Evolutionary conservation across 2,113 vertebrate genomes (phyloP), one percentile per base, ranked within the genome.

Genomic region (Heteronetta atricapilla): DNA sequence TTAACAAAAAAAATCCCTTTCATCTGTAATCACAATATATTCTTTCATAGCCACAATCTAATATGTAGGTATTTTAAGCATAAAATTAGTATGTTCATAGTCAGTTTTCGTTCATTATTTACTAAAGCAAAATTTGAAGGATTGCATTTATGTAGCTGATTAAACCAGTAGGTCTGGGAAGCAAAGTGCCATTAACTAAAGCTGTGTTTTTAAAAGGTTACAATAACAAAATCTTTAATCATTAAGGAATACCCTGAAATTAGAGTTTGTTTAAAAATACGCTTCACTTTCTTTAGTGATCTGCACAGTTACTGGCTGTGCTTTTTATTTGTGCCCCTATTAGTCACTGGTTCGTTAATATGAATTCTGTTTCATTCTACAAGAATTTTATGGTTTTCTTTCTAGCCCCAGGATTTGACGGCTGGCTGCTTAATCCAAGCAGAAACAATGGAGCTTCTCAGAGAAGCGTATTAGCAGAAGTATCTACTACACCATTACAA

Each of bases 61-160:
- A 56, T 6, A 5, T 5, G 62, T 6, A 66, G 82, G 75, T 88
- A 52, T 88, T 96, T 87, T 77, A 68, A 88, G 46, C 38, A 28
- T 13, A 7, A 62, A 67, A 78, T 94, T 86, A 42, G 52, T 8
- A 10, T 75, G 18, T 75, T 91, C 38, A 0, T 22, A 52, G 78
- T 29, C 89, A 74, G 38, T 38, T 81, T 88, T 72, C 86, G 38
- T 82, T 86, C 73, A 50, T 88, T 88, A 91, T 90, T 94, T 84
- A 86, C 69, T 73, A 29, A 40, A 88, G 60, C 33, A 83, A 38
- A 75, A 46, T 52, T 25, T 26, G 23, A 46, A 78, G 48, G 38
- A 10, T 83, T 60, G 28, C 38, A 28, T 44, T 86, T 53, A 26
- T 40, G 60, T 38, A 34, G 72, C 56, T 74, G 63, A 83, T 86